Percentiles rank a stretch among this genome's conserved stretches.
phyloP scores from a whole-genome alignment of 1,140 invertebrate genomes.

The Pseudomyrmex sp. region DNA sequence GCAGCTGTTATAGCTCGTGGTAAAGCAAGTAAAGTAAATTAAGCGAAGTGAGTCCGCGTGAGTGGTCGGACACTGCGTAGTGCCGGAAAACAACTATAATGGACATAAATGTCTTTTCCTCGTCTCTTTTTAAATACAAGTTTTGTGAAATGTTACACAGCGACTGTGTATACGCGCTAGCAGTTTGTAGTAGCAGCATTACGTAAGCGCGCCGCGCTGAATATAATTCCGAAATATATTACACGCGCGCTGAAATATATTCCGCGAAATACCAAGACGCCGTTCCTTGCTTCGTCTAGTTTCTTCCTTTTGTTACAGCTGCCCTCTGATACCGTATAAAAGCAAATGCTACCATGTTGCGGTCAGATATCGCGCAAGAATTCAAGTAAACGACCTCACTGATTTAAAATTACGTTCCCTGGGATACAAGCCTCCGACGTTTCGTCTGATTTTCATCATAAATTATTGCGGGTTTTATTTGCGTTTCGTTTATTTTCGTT shows the following conservation, averaged over 20 bases:
- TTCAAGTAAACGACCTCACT: neutral
- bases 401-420: constrained; percentile 30
- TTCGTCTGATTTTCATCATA: neutral
- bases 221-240: constrained; percentile 60
- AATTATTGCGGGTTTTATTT: neutral
- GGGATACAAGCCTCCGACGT: neutral
- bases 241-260: constrained; percentile 45
- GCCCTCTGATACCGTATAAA: constrained; percentile 9
- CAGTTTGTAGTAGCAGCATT: constrained; percentile 25
- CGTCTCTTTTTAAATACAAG: constrained; percentile 48
- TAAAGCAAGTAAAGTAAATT: constrained; percentile 11
- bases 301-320: constrained; percentile 46
- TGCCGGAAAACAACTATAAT: constrained; percentile 14
- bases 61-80: neutral
- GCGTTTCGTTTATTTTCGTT: neutral
- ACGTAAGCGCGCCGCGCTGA: constrained; percentile 31
- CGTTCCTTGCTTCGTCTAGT: constrained; percentile 31
- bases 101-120: constrained; percentile 40
- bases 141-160: constrained; percentile 39
- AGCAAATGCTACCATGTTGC: constrained; percentile 33
- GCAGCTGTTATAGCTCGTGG: neutral
- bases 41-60: neutral
- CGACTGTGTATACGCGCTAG: constrained; percentile 6
- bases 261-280: constrained; percentile 34
- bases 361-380: constrained; percentile 37